Evolutionary conservation across 2,888 invertebrate genomes (phyloP), one percentile per base, ranked within the genome.

Genomic region (Meliscaeva auricollis): DNA sequence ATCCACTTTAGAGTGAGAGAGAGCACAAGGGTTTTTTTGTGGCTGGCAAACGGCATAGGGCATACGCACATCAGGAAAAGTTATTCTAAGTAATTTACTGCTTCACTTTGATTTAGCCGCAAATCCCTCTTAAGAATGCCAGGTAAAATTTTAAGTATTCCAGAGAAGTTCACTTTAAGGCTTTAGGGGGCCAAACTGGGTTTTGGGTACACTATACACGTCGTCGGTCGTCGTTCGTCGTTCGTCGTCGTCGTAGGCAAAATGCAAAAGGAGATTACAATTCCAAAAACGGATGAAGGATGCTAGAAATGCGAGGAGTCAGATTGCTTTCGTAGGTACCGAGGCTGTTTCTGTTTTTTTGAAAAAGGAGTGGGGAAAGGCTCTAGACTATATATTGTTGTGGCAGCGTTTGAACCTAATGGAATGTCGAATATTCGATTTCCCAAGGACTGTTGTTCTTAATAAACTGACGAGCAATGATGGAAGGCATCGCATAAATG

Each of bases 91-190:
- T 82, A 82, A 82, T 82, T 82, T 78, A 82, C 68, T 78, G 32
- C 60, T 62, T 11, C 48, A 41, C 68, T 82, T 82, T 82, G 77
- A 82, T 78, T 73, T 62, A 73, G 68, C 68, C 54, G 60, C 68
- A 78, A 82, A 82, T 78, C 75, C 78, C 54, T 72, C 62, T 73
- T 41, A 41, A 73, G 68, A 73, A 82, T 78, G 60, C 62, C 77
- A 77, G 77, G 77, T 77, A 26, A 73, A 78, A 73, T 82, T 82
- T 82, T 73, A 77, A 68, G 78, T 73, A 78, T 82, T 73, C 82
- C 17, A 48, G 22, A 68, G 73, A 32, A 73, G 82, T 78, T 82
- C 56, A 50, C 48, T 73, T 78, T 83, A 48, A 50, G 69, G 62
- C 73, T 74, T 48, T 13, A 46, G 44, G 17, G 78, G 62, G 56